A percentile compares a stretch with the other conserved stretches of the same genome.
Evolutionary conservation across 2,888 invertebrate genomes (phyloP).

Genomic region (Pecten maximus): DNA sequence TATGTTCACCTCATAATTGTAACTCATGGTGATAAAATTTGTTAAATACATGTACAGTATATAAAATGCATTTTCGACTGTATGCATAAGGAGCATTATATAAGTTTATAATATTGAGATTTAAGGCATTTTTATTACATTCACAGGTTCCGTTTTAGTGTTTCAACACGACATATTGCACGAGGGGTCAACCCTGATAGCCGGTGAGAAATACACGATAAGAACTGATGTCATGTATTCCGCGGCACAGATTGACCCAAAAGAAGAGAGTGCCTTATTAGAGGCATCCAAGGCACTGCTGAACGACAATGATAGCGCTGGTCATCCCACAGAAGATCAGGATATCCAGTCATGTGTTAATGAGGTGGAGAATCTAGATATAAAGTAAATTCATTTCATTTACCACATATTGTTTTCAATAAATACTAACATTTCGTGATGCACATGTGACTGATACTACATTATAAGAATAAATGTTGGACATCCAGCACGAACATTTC

Average conservation of each 20-base stretch:
- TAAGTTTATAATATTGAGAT: too few species aligned
- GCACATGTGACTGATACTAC: too few species aligned
- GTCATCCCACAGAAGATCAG: not conserved
- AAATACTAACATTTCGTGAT: too few species aligned
- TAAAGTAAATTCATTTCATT: not conserved
- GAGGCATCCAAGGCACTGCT: not conserved
- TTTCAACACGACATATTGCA: slow-evolving; percentile 76
- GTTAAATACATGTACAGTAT: too few species aligned
- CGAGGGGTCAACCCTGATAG: slow-evolving; percentile 71
- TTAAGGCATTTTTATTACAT: too few species aligned
- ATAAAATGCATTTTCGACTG: too few species aligned
- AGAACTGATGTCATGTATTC: slow-evolving; percentile 76
- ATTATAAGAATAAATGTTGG: too few species aligned
- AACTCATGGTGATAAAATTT: too few species aligned
- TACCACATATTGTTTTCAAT: not conserved
- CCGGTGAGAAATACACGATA: slow-evolving; percentile 74
- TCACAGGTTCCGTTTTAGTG: slow-evolving; percentile 72
- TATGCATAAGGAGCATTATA: too few species aligned
- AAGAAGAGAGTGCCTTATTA: not conserved
- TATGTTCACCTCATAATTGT: too few species aligned
- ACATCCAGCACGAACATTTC: too few species aligned
- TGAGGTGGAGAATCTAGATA: not conserved
- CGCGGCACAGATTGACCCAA: not conserved
- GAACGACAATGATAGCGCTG: not conserved
- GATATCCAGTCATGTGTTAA: not conserved